A percentile compares a stretch with the other conserved stretches of the same genome.
Evolutionary conservation across 2,888 invertebrate species (phyloP).

Genomic region (Chelonus formosanus): DNA sequence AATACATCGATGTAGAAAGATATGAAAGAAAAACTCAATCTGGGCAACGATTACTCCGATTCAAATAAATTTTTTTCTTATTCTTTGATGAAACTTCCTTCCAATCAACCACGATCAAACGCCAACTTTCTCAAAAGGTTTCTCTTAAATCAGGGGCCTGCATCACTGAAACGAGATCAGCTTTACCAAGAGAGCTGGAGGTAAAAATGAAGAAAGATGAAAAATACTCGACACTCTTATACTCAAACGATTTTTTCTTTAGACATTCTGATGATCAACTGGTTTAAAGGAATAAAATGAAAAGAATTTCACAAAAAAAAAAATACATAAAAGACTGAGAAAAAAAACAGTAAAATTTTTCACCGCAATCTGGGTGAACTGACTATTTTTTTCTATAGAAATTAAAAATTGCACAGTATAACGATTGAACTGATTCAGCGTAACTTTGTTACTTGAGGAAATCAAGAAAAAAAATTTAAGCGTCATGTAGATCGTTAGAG

Average conservation of each 20-base stretch:
- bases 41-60: not conserved
- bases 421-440: too few relatives aligned
- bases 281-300: constrained; percentile 1
- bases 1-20: too few relatives aligned
- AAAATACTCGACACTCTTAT: not conserved
- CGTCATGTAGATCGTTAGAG: too few relatives aligned
- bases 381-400: too few relatives aligned
- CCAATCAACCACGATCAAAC: constrained; percentile 13
- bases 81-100: constrained; percentile 9
- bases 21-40: not conserved
- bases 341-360: too few relatives aligned
- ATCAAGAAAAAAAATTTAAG: too few relatives aligned
- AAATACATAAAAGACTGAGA: not conserved
- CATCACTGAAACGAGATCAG: constrained; percentile 24
- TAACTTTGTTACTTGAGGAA: too few relatives aligned
- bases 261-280: constrained; percentile 7
- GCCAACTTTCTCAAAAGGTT: constrained; percentile 4
- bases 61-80: not conserved
- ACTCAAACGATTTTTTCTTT: constrained; percentile 5
- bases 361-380: too few relatives aligned
- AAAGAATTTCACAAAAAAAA: not conserved
- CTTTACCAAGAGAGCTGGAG: not conserved
- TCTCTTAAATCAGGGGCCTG: constrained; percentile 19
- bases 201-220: constrained; percentile 1
- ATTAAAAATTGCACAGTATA: too few relatives aligned